A percentile compares a stretch with the other conserved stretches of the same genome.
These are phyloP conservation scores for Ictidomys tridecemlineatus DNA, from an alignment of 2,113 vertebrate genomes.

Conservation along the genomic window DNA sequence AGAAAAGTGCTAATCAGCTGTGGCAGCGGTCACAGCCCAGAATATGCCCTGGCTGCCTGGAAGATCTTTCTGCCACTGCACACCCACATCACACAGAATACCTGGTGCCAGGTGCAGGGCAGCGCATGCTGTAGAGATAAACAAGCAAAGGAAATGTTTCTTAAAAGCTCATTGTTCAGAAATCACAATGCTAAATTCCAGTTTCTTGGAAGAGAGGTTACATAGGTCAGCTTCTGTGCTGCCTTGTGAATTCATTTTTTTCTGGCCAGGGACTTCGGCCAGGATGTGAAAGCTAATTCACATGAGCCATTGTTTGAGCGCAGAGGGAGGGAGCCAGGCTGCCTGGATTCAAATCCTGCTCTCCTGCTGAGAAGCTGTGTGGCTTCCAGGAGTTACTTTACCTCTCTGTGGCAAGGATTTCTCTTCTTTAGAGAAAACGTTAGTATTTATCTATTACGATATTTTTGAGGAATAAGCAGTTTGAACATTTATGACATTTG, in stretches of 20 bases:
- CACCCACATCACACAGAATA: background rate
- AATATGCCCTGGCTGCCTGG: background rate
- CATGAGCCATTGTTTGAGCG: background rate
- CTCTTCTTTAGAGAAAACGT: slow-evolving; percentile 4
- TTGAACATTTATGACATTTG: background rate
- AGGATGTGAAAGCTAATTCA: background rate
- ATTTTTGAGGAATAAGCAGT: slow-evolving; percentile 42
- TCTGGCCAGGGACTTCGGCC: background rate
- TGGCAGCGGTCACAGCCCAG: background rate
- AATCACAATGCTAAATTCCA: background rate
- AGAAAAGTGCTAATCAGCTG: background rate
- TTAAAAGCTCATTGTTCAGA: slow-evolving; percentile 36
- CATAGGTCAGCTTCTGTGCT: background rate
- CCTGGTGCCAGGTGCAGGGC: background rate
- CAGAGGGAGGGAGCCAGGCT: background rate
- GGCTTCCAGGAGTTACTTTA: background rate
- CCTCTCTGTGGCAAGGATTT: background rate
- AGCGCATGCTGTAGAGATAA: slow-evolving; percentile 21
- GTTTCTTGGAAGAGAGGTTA: slow-evolving; percentile 52
- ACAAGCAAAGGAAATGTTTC: slow-evolving; percentile 5
- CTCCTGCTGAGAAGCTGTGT: background rate
- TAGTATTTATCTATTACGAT: background rate
- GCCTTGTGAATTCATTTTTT: slow-evolving; percentile 38
- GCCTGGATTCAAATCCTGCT: background rate
- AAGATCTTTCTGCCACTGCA: background rate